Base-by-base conservation (phyloP, 2,888 invertebrate species). In the Furcula furcula region DNA sequence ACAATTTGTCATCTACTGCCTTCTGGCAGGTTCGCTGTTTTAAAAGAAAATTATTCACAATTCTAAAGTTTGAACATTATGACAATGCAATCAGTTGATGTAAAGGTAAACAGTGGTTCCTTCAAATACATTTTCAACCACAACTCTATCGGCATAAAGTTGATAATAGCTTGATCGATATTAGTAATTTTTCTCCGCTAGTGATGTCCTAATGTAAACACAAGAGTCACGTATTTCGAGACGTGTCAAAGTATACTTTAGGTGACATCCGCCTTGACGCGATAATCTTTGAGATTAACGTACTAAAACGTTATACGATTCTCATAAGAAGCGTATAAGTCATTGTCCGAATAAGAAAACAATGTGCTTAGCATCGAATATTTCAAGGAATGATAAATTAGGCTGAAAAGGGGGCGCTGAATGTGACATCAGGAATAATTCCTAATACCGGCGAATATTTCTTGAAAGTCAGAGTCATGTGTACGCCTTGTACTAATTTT, bases 201-300 rank as follows among this genome's bases (percentile, higher is more conserved):
- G 69, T 70, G 74, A 66, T 65, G 65, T 61, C 41, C 63, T 52
- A 70, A 66, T 55, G 65, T 76, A 85, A 83, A 83, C 76, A 83
- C 41, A 57, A 46, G 38, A 52, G 67, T 62, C 73, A 74, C 78
- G 77, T 75, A 76, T 74, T 58, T 64, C 63, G 50, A 64, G 62
- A 73, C 56, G 62, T 80, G 81, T 81, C 84, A 77, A 73, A 75
- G 68, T 70, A 61, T 71, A 62, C 71, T 72, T 73, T 61, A 62
- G 55, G 30, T 67, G 77, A 77, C 78, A 69, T 55, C 42, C 55
- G 58, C 58, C 67, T 61, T 76, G 82, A 85, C 74, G 73, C 58
- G 51, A 67, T 85, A 85, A 86, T 81, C 84, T 74, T 28, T 3
- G 45, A 68, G 81, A 76, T 83, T 80, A 84, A 52, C 56, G 52